Conservation (phyloP, 2,888 invertebrate species). For the Plutella xylostella region DNA sequence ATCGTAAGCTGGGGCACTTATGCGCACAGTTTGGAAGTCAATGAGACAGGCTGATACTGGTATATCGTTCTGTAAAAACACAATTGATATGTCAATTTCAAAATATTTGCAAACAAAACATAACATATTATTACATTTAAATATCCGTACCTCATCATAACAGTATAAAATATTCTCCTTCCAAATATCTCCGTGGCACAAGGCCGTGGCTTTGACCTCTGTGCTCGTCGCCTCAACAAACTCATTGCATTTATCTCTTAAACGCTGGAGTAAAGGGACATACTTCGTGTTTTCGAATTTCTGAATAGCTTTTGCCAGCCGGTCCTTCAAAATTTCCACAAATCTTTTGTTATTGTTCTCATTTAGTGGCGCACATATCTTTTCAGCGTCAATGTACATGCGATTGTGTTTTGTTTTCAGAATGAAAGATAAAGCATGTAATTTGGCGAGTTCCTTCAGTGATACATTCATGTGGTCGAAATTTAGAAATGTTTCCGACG, state of each 20-base stretch:
- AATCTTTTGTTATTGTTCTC: constrained; percentile 36
- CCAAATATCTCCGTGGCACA: constrained; percentile 62
- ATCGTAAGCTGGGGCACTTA: constrained; percentile 48
- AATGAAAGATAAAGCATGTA: constrained; percentile 50
- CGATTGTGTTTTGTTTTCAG: constrained; percentile 26
- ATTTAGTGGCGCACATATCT: constrained; percentile 39
- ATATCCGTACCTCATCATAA: constrained; percentile 40
- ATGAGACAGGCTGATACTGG: constrained; percentile 46
- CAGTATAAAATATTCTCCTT: constrained; percentile 58
- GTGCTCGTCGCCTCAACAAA: constrained; percentile 27
- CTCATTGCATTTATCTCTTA: constrained; percentile 30
- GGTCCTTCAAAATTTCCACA: constrained; percentile 40
- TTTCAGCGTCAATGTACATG: constrained; percentile 29
- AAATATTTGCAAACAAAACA: too few species aligned
- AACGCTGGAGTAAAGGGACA: constrained; percentile 26
- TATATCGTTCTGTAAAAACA: constrained; percentile 32
- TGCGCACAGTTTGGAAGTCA: constrained; percentile 49
- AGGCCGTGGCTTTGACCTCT: constrained; percentile 30
- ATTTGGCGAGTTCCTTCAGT: constrained; percentile 38
- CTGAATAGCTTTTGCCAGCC: constrained; percentile 39
- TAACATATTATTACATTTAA: too few species aligned
- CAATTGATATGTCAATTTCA: too few species aligned
- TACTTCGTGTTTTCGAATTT: constrained; percentile 36
- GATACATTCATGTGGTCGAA: constrained; percentile 37
- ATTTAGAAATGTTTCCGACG: constrained; percentile 34